Evolutionary conservation across 2,888 invertebrate species (phyloP).

Genomic region (Thereva nobilitata): DNA sequence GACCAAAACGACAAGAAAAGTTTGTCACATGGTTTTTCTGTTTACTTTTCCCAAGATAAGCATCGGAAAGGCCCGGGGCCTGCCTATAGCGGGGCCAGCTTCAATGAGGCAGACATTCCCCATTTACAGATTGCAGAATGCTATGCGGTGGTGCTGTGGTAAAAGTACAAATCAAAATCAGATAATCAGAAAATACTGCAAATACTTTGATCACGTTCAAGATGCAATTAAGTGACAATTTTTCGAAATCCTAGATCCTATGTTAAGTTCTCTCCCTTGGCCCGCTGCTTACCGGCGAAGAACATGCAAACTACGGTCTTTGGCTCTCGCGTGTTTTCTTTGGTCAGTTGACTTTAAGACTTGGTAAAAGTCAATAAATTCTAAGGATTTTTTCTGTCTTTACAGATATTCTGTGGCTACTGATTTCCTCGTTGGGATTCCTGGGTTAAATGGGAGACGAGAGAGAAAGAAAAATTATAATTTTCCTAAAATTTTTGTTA

Average conservation of each 20-base stretch:
- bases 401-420: no score
- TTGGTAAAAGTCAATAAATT: no score
- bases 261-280: constrained; percentile 12
- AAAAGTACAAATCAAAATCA: constrained; percentile 46
- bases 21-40: constrained; percentile 24
- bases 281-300: background rate
- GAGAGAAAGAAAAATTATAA: no score
- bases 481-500: no score
- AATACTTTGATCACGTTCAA: constrained; percentile 55
- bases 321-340: constrained; percentile 16
- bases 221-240: constrained; percentile 58
- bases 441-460: no score
- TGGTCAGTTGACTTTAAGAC: constrained; percentile 12
- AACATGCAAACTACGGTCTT: constrained; percentile 16
- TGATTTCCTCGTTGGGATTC: no score
- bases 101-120: background rate
- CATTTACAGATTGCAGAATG: constrained; percentile 1
- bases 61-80: constrained; percentile 9
- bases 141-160: constrained; percentile 20
- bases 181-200: constrained; percentile 46
- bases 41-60: constrained; percentile 32
- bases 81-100: constrained; percentile 1
- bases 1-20: constrained; percentile 2
- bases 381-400: no score
- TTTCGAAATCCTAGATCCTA: constrained; percentile 38